A percentile compares a stretch with the other conserved stretches of the same genome.
Conservation (phyloP, 2,888 invertebrate genomes). For the Busseola fusca region DNA sequence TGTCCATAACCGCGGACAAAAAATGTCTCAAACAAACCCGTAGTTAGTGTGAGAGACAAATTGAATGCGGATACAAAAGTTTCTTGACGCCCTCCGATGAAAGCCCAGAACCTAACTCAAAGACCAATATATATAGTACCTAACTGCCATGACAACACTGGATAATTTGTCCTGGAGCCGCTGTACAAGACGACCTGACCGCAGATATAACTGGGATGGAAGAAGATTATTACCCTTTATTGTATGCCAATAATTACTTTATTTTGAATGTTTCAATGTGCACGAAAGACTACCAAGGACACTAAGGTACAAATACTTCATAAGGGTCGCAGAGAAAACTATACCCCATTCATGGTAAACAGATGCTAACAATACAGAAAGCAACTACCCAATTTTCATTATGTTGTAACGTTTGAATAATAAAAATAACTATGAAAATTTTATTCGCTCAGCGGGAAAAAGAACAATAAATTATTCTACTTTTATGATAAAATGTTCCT, state of each 20-base stretch:
- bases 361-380: background rate
- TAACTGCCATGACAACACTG: background rate
- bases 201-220: no score
- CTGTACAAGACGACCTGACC: background rate
- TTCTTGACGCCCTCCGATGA: no score
- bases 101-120: no score
- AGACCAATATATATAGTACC: no score
- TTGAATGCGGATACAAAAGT: background rate
- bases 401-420: background rate
- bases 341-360: background rate
- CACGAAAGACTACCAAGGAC: background rate
- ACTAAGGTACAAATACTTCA: no score
- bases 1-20: no score
- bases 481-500: background rate
- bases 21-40: no score
- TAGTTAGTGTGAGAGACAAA: no score
- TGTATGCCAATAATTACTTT: background rate
- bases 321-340: background rate
- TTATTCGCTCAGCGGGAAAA: background rate
- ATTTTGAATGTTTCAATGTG: no score
- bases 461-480: no score
- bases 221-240: constrained; percentile 60
- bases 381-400: background rate
- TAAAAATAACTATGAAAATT: background rate
- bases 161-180: no score